Conservation (phyloP, 2,888 invertebrate species). For the Melieria crassipennis region DNA sequence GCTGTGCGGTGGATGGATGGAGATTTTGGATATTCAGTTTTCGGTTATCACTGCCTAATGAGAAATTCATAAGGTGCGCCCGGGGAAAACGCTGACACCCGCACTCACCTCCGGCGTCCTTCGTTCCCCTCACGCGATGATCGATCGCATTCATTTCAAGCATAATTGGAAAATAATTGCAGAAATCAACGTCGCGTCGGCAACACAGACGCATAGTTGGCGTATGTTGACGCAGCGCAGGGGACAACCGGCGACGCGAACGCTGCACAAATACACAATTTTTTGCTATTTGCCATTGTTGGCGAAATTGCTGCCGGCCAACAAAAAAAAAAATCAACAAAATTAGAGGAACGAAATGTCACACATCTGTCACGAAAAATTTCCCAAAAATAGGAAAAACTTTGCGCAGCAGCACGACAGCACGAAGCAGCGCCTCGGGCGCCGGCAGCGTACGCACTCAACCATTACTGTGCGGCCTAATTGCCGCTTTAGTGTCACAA, state of each 20-base stretch:
- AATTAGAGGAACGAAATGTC: conserved; percentile 9
- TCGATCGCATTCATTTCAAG: conserved; percentile 35
- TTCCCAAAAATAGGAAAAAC: conserved; percentile 21
- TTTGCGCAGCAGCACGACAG: conserved; percentile 23
- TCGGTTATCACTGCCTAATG: conserved; percentile 43
- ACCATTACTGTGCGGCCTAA: conserved; percentile 28
- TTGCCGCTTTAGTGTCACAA: conserved; percentile 38
- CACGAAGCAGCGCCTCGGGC: neutral
- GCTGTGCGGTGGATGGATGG: neutral
- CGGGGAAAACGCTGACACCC: conserved; percentile 36
- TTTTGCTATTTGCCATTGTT: neutral
- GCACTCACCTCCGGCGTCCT: neutral
- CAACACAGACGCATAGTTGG: conserved; percentile 8
- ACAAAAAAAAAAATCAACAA: neutral
- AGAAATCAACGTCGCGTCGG: conserved; percentile 4
- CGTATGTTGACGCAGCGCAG: neutral
- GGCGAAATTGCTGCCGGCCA: neutral
- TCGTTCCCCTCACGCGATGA: conserved; percentile 25
- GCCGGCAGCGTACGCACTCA: neutral
- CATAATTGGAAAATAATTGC: conserved; percentile 39
- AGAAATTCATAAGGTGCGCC: conserved; percentile 46
- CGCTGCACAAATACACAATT: neutral
- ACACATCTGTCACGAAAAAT: conserved; percentile 40
- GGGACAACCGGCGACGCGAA: neutral
- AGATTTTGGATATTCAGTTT: no score